phyloP scores from a whole-genome alignment of 2,888 invertebrate genomes.

The Dynastes grantii region DNA sequence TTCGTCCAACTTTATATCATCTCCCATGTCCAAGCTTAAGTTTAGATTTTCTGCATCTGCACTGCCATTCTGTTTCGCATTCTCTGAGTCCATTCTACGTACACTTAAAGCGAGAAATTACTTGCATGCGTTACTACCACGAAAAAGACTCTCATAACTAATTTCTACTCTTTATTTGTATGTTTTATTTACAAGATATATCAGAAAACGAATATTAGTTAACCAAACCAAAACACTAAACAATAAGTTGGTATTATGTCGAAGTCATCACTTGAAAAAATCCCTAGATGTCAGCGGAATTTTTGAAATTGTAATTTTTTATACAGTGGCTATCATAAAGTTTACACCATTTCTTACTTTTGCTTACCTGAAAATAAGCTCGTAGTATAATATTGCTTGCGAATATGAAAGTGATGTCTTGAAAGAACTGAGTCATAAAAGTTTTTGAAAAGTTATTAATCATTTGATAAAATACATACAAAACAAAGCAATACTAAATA shows the following conservation, averaged over 20 bases:
- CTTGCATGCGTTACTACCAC: conserved; percentile 24
- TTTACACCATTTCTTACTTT: no score
- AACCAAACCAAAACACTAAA: conserved; percentile 60
- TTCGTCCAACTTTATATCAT: conserved; percentile 85
- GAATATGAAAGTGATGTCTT: no score
- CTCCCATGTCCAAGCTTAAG: conserved; percentile 78
- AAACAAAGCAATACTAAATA: no score
- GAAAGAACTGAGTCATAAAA: no score
- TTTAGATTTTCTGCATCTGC: conserved; percentile 69
- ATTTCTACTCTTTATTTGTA: conserved; percentile 42
- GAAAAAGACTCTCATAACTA: conserved; percentile 51
- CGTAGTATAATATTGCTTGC: no score
- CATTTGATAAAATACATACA: no score
- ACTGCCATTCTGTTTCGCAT: conserved; percentile 67
- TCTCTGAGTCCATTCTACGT: conserved; percentile 66
- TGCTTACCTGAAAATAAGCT: no score
- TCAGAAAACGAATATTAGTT: conserved; percentile 53
- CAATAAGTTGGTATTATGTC: conserved; percentile 54
- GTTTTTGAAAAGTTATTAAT: no score
- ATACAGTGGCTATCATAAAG: no score
- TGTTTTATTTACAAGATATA: conserved; percentile 43
- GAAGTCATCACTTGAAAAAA: conserved; percentile 37
- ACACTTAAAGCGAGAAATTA: conserved; percentile 49
- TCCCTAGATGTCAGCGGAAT: conserved; percentile 43
- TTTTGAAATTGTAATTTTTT: conserved; percentile 9